Evolutionary conservation across 1,140 invertebrate species (phyloP), one percentile per base, ranked within the genome.

Genomic region (Drosophila micromelanica): DNA sequence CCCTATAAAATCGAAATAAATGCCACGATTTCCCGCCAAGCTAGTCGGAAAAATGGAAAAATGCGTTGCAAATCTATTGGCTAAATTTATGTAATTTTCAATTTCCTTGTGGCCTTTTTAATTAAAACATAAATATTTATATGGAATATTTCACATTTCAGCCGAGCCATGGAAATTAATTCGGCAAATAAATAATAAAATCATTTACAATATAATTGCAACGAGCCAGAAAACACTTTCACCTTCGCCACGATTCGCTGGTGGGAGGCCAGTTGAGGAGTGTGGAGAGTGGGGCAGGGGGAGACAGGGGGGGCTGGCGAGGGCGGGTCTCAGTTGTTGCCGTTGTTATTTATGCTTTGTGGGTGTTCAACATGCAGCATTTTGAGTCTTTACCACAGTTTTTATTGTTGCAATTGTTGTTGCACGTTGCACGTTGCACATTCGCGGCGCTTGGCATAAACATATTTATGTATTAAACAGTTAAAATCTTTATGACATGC

Each of bases 121-220:
- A 87, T 87, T 87, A 87, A 87, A 87, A 87, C 82, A 87, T 87
- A 87, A 87, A 87, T 87, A 87, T 87, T 82, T 89, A 87, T 87
- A 89, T 79, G 84, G 82, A 87, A 82, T 86, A 86, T 87, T 87
- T 87, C 67, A 81, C 71, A 81, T 65, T 30, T 54, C 51, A 30
- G 11, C 52, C 43, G 15, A 57, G 52, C 42, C 15, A 68, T 71
- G 54, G 72, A 82, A 89, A 87, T 87, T 89, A 87, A 87, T 87
- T 87, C 84, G 77, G 63, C 82, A 89, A 87, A 87, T 87, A 89
- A 87, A 87, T 87, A 87, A 87, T 87, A 87, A 87, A 87, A 87
- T 87, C 82, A 87, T 87, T 87, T 87, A 87, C 82, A 87, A 87
- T 87, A 89, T 87, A 87, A 87, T 87, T 87, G 82, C 82, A 71